Conservation (phyloP, 2,888 invertebrate species). For the Ormia ochracea region DNA sequence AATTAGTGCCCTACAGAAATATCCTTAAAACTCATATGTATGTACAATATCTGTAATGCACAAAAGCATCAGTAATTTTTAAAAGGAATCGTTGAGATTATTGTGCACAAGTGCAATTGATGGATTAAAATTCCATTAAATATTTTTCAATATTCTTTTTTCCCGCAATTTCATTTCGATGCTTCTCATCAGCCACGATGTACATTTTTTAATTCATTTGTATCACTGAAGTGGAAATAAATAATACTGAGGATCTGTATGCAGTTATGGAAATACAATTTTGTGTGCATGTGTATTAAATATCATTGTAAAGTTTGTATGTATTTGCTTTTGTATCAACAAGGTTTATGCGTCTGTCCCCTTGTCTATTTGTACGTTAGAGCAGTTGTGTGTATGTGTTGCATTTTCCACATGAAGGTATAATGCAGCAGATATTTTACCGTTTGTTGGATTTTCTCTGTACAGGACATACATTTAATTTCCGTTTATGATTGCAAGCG, state of each 20-base stretch:
- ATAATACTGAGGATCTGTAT: constrained; percentile 60
- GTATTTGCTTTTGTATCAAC: not conserved
- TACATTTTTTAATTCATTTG: constrained; percentile 44
- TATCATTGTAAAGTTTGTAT: constrained; percentile 19
- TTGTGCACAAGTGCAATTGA: constrained; percentile 61
- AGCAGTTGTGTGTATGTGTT: not conserved
- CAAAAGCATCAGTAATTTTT: not conserved
- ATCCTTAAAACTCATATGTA: too few species aligned
- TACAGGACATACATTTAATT: constrained; percentile 62
- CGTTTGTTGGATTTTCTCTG: constrained; percentile 55
- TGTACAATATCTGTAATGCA: not conserved
- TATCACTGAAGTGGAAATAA: constrained; percentile 59
- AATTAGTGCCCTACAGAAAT: too few species aligned
- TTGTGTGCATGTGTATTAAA: constrained; percentile 50
- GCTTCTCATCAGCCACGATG: constrained; percentile 6
- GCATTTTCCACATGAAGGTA: constrained; percentile 6
- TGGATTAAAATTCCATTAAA: constrained; percentile 59
- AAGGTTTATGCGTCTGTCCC: not conserved
- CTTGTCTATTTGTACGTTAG: not conserved
- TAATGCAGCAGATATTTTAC: constrained; percentile 36
- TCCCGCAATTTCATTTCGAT: not conserved
- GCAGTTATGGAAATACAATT: constrained; percentile 61
- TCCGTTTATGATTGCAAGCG: constrained; percentile 55
- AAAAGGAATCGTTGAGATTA: constrained; percentile 52
- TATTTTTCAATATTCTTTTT: constrained; percentile 23